Evolutionary conservation across 2,113 vertebrate species (phyloP), one percentile per base, ranked within the genome.

Genomic region (Anseranas semipalmata): DNA sequence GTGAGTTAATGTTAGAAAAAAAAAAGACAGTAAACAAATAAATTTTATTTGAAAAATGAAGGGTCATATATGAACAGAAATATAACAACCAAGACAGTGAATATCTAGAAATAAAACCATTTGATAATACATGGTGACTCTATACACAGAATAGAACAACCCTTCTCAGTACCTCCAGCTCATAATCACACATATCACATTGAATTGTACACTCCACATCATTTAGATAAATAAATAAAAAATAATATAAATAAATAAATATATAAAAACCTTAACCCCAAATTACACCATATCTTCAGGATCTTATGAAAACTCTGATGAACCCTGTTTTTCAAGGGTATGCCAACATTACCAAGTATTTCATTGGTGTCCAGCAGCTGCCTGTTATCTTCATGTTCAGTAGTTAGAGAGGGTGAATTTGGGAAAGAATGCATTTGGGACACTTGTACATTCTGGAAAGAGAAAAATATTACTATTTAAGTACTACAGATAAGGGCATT

Each of bases 191-290:
- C 8, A 63, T 45, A 50, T 10, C 35, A 45, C 24, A 35, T 18
- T 62, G n/a, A 60, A 65, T 15, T 41, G 2, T 35, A 52, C 7
- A 35, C 2, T 7, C 1, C 2, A 1, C 20, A 63, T 39, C 6
- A 53, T 32, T 55, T 58, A 74, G 27, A 46, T 41, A 7, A 18
- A 74, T n/a, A 52, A 50, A 35, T 15, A 27, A 37, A 37, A 28
- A 22, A 50, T 50, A 22, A 50, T n/a, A 28, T 17, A 12, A 48
- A 10, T 48, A 50, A 50, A 22, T 50, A 50, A 50, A n/a, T n/a
- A n/a, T n/a, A n/a, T n/a, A 5, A 14, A 41, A 21, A 2, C 5
- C n/a, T 35, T 58, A 45, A 28, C 3, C 10, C 10, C 17, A 87
- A 50, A 17, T 19, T 41, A 25, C 5, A 66, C 7, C 6, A 25